These are phyloP conservation scores for Hemicordylus capensis DNA, from an alignment of 2,113 vertebrate genomes.

Conservation along the genomic window DNA sequence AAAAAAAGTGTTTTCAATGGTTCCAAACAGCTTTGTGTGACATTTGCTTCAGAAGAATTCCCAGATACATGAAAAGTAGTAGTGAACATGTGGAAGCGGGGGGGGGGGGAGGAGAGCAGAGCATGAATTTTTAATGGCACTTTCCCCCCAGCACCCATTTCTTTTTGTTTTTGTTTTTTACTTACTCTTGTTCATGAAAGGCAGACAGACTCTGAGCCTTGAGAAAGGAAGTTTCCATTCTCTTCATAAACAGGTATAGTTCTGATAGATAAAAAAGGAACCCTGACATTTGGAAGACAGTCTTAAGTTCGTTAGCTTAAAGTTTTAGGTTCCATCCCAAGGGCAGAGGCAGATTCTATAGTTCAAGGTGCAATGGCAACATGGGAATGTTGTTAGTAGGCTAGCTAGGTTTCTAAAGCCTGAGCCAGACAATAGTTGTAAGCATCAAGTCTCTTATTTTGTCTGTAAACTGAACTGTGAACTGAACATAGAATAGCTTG, in stretches of 20 bases:
- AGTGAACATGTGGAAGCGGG: slow-evolving; percentile 45
- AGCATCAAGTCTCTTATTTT: neutral
- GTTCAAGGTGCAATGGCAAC: neutral
- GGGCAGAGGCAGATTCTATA: neutral
- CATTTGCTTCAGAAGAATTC: slow-evolving; percentile 68
- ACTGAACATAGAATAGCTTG: neutral
- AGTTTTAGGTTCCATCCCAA: neutral
- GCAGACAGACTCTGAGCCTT: slow-evolving; percentile 34
- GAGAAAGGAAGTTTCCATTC: slow-evolving; percentile 19
- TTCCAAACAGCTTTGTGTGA: slow-evolving; percentile 63
- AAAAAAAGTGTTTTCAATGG: slow-evolving; percentile 19
- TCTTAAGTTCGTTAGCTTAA: neutral
- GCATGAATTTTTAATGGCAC: slow-evolving; percentile 64
- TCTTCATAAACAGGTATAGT: slow-evolving; percentile 13
- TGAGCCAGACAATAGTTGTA: neutral
- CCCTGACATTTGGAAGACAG: neutral
- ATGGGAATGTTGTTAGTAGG: neutral
- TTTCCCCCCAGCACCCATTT: slow-evolving; percentile 42
- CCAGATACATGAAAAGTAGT: slow-evolving; percentile 55
- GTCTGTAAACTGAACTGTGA: neutral
- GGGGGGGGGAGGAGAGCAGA: slow-evolving; percentile 38
- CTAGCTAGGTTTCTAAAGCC: neutral
- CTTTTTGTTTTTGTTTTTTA: neutral
- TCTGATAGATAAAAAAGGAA: neutral
- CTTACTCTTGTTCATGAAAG: slow-evolving; percentile 29